phyloP scores from a whole-genome alignment of 2,888 invertebrate genomes.

The Acanthosepion lycidas region DNA sequence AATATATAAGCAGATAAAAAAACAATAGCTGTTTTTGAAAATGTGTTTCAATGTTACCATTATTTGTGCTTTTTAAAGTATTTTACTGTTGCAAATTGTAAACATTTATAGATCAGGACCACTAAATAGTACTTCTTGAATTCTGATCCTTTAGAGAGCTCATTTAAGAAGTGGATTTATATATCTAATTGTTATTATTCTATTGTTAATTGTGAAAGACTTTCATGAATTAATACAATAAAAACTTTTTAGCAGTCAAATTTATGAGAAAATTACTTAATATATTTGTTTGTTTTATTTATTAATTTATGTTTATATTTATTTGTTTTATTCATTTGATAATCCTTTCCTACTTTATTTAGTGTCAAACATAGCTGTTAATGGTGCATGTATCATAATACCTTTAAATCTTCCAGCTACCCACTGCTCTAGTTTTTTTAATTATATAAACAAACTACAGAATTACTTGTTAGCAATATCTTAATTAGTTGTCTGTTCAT shows the following conservation, averaged over 20 bases:
- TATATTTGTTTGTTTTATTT: neutral
- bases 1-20: too few relatives aligned
- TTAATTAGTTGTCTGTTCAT: neutral
- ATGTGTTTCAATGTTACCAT: neutral
- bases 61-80: neutral
- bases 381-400: neutral
- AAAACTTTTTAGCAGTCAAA: neutral
- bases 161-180: neutral
- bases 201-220: neutral
- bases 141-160: too few relatives aligned
- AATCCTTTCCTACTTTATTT: neutral
- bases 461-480: neutral
- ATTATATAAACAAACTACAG: neutral
- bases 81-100: neutral
- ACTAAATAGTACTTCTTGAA: neutral
- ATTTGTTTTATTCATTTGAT: neutral
- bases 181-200: neutral
- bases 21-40: too few relatives aligned
- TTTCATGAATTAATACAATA: neutral
- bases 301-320: neutral
- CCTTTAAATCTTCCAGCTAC: neutral
- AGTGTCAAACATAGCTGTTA: neutral
- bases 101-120: neutral
- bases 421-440: constrained; percentile 9
- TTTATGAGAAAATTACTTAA: neutral